Percentiles rank a stretch among this genome's conserved stretches.
phyloP scores from a whole-genome alignment of 1,140 invertebrate genomes.

The Sarcophaga bullata region DNA sequence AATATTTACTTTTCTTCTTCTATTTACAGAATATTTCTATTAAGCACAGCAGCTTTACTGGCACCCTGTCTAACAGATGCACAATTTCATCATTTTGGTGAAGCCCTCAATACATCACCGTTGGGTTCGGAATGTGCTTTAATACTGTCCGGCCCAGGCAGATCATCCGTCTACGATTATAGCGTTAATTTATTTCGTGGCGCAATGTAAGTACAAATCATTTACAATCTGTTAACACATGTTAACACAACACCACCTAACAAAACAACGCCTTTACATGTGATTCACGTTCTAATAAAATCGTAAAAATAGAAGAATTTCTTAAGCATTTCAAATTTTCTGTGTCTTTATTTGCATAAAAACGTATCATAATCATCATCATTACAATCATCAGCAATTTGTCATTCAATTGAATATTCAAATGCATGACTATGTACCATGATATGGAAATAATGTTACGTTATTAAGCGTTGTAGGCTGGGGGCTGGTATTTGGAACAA shows the following conservation, averaged over 20 bases:
- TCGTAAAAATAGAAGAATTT: too few species aligned
- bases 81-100: conserved; percentile 61
- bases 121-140: conserved; percentile 76
- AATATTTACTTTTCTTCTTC: conserved; percentile 43
- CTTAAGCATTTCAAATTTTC: neutral
- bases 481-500: too few species aligned
- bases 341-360: neutral
- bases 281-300: too few species aligned
- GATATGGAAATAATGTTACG: too few species aligned
- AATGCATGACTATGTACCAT: neutral
- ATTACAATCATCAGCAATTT: neutral
- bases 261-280: too few species aligned
- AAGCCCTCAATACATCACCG: conserved; percentile 57
- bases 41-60: conserved; percentile 44
- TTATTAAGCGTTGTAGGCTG: too few species aligned
- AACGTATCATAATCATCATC: neutral
- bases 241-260: neutral
- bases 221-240: neutral
- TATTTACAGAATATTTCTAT: conserved; percentile 58
- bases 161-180: conserved; percentile 83
- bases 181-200: conserved; percentile 81
- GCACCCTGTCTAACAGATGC: conserved; percentile 40
- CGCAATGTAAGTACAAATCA: conserved; percentile 71
- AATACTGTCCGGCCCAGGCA: conserved; percentile 76
- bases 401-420: conserved; percentile 3